A percentile compares a stretch with the other conserved stretches of the same genome.
These are phyloP conservation scores for Otolemur garnettii DNA, from an alignment of 2,113 vertebrate species.

Conservation along the genomic window DNA sequence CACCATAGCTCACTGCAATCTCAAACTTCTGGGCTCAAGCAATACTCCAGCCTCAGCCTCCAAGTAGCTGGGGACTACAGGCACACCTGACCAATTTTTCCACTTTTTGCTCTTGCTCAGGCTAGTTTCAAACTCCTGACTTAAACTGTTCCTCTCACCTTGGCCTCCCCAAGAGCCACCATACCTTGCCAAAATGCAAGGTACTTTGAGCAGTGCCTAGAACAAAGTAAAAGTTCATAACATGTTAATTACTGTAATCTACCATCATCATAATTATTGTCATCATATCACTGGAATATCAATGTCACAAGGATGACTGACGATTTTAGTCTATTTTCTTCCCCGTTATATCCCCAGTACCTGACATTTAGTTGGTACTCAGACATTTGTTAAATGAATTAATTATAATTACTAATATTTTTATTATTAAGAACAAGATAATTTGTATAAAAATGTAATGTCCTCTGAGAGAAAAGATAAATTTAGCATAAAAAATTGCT, in stretches of 20 bases:
- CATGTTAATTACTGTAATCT: background rate
- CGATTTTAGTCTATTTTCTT: background rate
- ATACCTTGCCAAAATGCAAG: background rate
- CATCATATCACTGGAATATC: background rate
- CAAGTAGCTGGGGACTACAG: background rate
- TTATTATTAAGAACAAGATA: background rate
- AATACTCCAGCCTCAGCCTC: background rate
- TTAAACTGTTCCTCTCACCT: too few species aligned
- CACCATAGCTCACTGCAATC: background rate
- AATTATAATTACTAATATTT: background rate
- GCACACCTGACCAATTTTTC: background rate
- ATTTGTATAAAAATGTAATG: background rate
- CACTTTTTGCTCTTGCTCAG: background rate
- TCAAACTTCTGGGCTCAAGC: background rate
- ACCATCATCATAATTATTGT: background rate
- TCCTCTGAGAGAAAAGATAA: constrained; percentile 11
- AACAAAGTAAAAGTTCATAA: background rate
- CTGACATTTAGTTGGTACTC: background rate
- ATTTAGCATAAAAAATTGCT: background rate
- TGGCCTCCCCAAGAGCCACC: too few species aligned
- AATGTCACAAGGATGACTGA: background rate
- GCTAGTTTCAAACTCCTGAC: background rate
- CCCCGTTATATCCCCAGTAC: background rate
- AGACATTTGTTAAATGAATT: background rate
- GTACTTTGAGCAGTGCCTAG: background rate